A percentile compares a stretch with the other conserved stretches of the same genome.
Conservation (phyloP, 2,888 invertebrate genomes). For the Macrophya annulata region DNA sequence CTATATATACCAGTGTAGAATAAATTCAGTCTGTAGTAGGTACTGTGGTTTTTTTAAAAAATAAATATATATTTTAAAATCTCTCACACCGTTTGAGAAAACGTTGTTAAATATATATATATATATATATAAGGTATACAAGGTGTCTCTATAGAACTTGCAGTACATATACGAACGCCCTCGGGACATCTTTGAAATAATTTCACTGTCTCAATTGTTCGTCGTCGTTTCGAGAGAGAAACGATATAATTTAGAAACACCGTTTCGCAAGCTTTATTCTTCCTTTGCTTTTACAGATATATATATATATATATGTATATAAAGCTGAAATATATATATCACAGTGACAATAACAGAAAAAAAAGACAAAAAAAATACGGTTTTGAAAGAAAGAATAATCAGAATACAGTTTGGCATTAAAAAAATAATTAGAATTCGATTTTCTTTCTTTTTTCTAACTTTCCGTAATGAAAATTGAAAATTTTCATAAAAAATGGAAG, state of each 20-base stretch:
- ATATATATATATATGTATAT: background rate
- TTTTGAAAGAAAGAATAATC: background rate
- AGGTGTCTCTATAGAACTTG: background rate
- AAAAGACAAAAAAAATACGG: background rate
- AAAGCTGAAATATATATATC: background rate
- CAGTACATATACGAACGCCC: background rate
- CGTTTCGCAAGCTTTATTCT: background rate
- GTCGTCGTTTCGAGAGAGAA: background rate
- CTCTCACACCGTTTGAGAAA: background rate
- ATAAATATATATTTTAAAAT: background rate
- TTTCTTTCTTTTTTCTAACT: too few relatives aligned
- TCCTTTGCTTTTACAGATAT: background rate
- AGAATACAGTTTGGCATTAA: too few relatives aligned
- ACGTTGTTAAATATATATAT: background rate
- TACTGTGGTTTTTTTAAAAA: background rate
- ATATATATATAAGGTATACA: background rate
- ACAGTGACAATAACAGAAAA: background rate
- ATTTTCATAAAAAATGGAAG: too few relatives aligned
- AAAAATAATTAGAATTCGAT: too few relatives aligned
- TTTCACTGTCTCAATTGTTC: constrained; percentile 4
- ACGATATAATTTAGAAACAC: constrained; percentile 5
- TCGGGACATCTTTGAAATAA: constrained; percentile 1
- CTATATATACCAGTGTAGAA: background rate
- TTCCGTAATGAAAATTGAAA: too few relatives aligned
- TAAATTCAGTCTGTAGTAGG: background rate